Conservation (phyloP, 2,888 invertebrate genomes). For the Papilio protenor region DNA sequence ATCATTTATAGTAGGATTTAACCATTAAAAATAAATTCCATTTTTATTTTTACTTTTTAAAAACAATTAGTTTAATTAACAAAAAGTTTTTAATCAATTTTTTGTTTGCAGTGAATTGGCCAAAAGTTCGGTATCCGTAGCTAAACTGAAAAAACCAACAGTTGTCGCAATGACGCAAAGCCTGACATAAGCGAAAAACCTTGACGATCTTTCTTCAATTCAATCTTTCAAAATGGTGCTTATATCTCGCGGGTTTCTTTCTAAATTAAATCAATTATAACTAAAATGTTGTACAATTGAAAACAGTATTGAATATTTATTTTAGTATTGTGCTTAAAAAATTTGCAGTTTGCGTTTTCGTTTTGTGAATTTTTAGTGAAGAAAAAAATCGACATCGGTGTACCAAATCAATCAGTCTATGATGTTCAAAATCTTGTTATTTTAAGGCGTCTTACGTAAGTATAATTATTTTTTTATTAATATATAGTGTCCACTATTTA, state of each 20-base stretch:
- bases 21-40: neutral
- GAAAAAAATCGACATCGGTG: conserved; percentile 54
- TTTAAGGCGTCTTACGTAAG: conserved; percentile 79
- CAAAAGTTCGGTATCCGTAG: conserved; percentile 24
- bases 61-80: neutral
- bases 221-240: conserved; percentile 82
- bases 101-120: neutral
- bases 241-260: conserved; percentile 75
- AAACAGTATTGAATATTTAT: conserved; percentile 55
- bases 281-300: conserved; percentile 68
- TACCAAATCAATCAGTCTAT: conserved; percentile 70
- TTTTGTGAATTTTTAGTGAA: conserved; percentile 52
- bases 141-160: conserved; percentile 58
- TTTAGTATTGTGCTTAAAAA: conserved; percentile 54
- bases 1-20: neutral
- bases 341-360: conserved; percentile 56
- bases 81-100: neutral
- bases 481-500: conserved; percentile 56
- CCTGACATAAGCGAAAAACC: conserved; percentile 65
- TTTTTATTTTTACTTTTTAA: neutral
- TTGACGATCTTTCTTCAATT: conserved; percentile 74
- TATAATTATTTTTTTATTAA: conserved; percentile 68
- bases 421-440: conserved; percentile 77
- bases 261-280: conserved; percentile 68
- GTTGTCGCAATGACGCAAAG: conserved; percentile 77